Evolutionary conservation across 2,797 vertebrate genomes (phyloP), one percentile per base, ranked within the genome.

Genomic region (Bradypodion ventrale): DNA sequence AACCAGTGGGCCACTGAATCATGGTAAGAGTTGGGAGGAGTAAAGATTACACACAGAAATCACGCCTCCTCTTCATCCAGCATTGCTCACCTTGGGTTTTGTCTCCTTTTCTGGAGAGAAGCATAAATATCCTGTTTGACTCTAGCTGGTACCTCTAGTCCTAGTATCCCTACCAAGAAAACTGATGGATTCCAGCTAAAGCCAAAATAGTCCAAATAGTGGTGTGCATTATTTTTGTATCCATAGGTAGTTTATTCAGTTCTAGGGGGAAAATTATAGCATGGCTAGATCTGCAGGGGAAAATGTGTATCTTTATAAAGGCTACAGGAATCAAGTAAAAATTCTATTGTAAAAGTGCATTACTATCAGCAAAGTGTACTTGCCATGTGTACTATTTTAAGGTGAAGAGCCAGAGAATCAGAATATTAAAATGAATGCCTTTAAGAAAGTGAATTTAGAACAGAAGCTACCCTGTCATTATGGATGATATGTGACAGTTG

Each of bases 391-490:
- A 90, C 80, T 91, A 89, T 89, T 94, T 93, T 93, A 94, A 93
- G 89, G 93, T 90, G 87, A 89, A 90, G 85, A 84, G 56, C 46
- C 46, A 42, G 52, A 92, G 86, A 91, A 91, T 62, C 66, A 65
- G 91, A 93, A 93, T 89, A 83, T 87, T 93, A 86, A 90, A 92
- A 88, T 29, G 44, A 88, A 93, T 78, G 88, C 80, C 84, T 86
- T 88, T 91, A 94, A 90, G 82, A 89, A 83, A 82, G 75, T 90
- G 87, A 91, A 87, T 92, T 93, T 90, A 93, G 95, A 94, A 93
- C 91, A 91, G 92, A 94, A 94, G 92, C 78, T 93, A 95, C 89
- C 85, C 84, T 93, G 85, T 94, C 93, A 94, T 93, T 95, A 92
- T 70, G 91, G 89, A 91, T 92, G 60, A 93, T 92, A 94, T 68